Percentiles rank a stretch among this genome's conserved stretches.
These are phyloP conservation scores for Bombus cullumanus DNA, from an alignment of 1,140 invertebrate genomes.

Conservation along the genomic window DNA sequence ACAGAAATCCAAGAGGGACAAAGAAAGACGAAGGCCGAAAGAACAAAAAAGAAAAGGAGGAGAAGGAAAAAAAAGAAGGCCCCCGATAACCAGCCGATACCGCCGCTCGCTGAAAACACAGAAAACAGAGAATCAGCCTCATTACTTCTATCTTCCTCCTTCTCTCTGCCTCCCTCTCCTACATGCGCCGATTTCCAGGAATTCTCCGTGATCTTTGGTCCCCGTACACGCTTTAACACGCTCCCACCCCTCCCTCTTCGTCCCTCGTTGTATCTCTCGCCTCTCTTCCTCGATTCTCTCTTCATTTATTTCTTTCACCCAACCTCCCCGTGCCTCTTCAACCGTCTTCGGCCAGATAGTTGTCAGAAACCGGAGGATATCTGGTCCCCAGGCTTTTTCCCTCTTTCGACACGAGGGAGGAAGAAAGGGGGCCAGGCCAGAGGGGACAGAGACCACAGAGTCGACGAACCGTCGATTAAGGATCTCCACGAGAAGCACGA, in stretches of 20 bases:
- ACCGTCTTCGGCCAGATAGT: conserved; percentile 63
- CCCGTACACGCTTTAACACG: conserved; percentile 68
- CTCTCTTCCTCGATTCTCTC: conserved; percentile 49
- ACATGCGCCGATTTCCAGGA: conserved; percentile 75
- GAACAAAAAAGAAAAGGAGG: not conserved
- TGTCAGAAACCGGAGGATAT: conserved; percentile 75
- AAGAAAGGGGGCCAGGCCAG: not conserved
- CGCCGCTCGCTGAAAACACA: conserved; percentile 76
- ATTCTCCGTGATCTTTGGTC: conserved; percentile 78
- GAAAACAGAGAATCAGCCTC: conserved; percentile 80
- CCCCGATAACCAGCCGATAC: conserved; percentile 76
- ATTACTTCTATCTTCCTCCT: conserved; percentile 79
- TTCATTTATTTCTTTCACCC: conserved; percentile 44
- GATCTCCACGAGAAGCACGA: conserved; percentile 50
- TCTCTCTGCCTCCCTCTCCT: conserved; percentile 43
- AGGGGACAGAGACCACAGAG: not conserved
- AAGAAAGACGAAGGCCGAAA: not conserved
- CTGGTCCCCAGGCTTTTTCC: conserved; percentile 55
- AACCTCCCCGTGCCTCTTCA: conserved; percentile 14
- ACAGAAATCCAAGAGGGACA: not conserved
- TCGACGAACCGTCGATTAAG: conserved; percentile 66
- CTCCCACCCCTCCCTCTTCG: conserved; percentile 9
- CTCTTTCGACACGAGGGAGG: conserved; percentile 4
- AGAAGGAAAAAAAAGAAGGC: conserved; percentile 59
- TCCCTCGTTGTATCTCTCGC: conserved; percentile 2